Evolutionary conservation across 1,140 invertebrate genomes (phyloP).

Genomic region (Polypedilum vanderplanki): DNA sequence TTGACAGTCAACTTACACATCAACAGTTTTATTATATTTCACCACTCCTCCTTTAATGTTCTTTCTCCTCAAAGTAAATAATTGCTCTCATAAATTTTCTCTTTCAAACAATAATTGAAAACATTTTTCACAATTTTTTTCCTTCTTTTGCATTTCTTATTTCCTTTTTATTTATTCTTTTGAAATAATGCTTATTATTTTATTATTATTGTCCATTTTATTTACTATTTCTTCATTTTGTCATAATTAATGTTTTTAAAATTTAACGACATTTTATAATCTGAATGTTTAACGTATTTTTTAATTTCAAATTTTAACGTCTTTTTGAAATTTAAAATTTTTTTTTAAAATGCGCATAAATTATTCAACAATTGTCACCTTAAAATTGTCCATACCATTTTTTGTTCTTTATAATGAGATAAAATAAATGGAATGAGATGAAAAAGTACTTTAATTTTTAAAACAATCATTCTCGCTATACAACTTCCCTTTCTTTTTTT

Average conservation of each 20-base stretch:
- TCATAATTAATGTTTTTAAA: too few relatives aligned
- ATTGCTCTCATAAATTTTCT: conserved; percentile 8
- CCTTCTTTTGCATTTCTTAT: not conserved
- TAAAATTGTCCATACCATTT: too few relatives aligned
- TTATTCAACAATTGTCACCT: too few relatives aligned
- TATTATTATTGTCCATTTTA: too few relatives aligned
- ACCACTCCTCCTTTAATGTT: not conserved
- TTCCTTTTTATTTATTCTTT: not conserved
- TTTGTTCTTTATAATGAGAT: too few relatives aligned
- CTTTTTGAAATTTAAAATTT: too few relatives aligned
- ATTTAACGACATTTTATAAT: too few relatives aligned
- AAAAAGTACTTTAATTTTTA: conserved; percentile 26
- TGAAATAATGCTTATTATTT: not conserved
- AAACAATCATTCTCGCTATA: not conserved
- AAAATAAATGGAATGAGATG: not conserved
- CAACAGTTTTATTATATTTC: conserved; percentile 25
- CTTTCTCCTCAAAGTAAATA: conserved; percentile 21
- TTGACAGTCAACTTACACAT: conserved; percentile 15
- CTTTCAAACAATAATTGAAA: conserved; percentile 28
- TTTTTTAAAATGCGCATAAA: too few relatives aligned
- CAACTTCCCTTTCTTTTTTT: not conserved
- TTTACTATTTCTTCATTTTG: too few relatives aligned
- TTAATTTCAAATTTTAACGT: too few relatives aligned
- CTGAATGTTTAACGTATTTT: too few relatives aligned
- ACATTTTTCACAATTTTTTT: conserved; percentile 20